phyloP scores from a whole-genome alignment of 2,113 vertebrate genomes.

The Vanacampus margaritifer region DNA sequence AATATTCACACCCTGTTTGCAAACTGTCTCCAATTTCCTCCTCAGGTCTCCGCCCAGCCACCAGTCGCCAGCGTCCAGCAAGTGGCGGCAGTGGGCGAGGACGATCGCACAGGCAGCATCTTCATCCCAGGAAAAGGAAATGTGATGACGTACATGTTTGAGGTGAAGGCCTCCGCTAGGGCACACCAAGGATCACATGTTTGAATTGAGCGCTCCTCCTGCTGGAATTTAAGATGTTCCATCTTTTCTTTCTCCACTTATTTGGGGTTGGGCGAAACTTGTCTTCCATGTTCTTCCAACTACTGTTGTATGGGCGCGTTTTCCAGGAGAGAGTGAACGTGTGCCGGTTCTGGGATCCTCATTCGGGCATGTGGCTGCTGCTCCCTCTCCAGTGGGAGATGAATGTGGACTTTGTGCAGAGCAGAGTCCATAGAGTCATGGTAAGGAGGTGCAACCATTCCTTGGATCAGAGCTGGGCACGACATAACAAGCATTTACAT shows the following conservation, averaged over 20 bases:
- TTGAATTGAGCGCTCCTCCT: neutral
- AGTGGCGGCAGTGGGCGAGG: constrained; percentile 32
- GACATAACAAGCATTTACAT: neutral
- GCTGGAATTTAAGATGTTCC: neutral
- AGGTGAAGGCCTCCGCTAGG: constrained; percentile 41
- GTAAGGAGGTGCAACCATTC: constrained; percentile 33
- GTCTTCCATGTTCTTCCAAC: neutral
- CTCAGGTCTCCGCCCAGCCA: constrained; percentile 13
- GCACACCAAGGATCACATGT: neutral
- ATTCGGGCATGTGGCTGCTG: constrained; percentile 61
- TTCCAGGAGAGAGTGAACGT: constrained; percentile 61
- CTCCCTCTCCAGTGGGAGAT: constrained; percentile 67
- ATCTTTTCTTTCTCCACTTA: neutral
- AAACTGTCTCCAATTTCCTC: neutral
- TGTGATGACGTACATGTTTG: constrained; percentile 67
- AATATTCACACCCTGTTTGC: neutral
- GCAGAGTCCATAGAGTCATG: constrained; percentile 52
- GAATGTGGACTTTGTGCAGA: constrained; percentile 55
- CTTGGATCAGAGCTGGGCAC: neutral
- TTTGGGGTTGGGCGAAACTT: neutral
- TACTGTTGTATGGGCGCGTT: neutral
- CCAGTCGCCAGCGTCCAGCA: constrained; percentile 22
- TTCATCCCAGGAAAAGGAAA: constrained; percentile 65
- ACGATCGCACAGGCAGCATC: constrained; percentile 48
- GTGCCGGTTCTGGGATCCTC: constrained; percentile 66